phyloP scores from a whole-genome alignment of 64 coral and sea anemone species.

The Stylophora pistillata region DNA sequence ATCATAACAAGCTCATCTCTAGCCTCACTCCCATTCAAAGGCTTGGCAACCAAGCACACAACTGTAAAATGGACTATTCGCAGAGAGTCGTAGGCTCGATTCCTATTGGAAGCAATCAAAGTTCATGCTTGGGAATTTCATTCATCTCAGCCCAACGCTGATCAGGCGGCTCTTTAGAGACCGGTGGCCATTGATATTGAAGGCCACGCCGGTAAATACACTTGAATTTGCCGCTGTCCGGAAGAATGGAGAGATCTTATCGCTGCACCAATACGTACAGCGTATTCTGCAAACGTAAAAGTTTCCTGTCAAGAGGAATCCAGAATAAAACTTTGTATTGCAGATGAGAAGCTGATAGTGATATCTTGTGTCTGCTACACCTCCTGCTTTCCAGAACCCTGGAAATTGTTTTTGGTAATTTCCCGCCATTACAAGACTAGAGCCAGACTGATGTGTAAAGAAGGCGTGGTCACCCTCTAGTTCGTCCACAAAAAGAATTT shows the following conservation, averaged over 20 bases:
- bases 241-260: slow-evolving; percentile 21
- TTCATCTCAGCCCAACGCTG: slow-evolving; percentile 36
- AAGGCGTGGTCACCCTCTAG: neutral
- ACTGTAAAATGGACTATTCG: no score
- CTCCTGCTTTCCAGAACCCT: neutral
- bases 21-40: no score
- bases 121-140: neutral
- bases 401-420: neutral
- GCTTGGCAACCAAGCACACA: no score
- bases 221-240: neutral
- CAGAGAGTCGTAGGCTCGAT: no score
- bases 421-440: neutral
- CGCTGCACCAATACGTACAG: slow-evolving; percentile 27
- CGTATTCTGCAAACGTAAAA: neutral
- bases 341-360: slow-evolving; percentile 49
- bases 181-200: slow-evolving; percentile 13
- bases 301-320: neutral
- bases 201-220: slow-evolving; percentile 4
- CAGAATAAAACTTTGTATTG: slow-evolving; percentile 3
- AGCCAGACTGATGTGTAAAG: neutral
- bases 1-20: no score
- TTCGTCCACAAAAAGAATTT: slow-evolving; percentile 29
- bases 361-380: slow-evolving; percentile 6
- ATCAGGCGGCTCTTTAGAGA: neutral
- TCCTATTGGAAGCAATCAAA: no score